Evolutionary conservation across 2,113 vertebrate genomes (phyloP), one percentile per base, ranked within the genome.

Genomic region (Antechinus flavipes): DNA sequence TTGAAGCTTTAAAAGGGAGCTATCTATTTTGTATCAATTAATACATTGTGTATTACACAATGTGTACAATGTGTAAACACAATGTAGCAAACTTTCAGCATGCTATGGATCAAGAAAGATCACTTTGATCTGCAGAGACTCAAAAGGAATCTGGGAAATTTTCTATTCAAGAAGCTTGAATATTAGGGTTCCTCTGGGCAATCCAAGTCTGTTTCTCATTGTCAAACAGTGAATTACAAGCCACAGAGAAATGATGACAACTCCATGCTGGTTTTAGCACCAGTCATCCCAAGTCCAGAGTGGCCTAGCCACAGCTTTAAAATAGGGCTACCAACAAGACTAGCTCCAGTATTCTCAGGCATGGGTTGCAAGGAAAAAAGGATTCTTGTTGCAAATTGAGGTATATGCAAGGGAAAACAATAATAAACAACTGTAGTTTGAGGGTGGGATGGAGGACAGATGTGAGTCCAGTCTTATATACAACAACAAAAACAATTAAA

Each of bases 161-260:
- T 0, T 11, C 94, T 50, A 0, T n/a, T 52, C 53, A 53, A 4
- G 12, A 30, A 52, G 50, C 9, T 22, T 2, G 53, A 47, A 61
- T 1, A 93, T 89, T 89, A 89, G 19, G 53, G n/a, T 50, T n/a
- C 35, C 1, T 5, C 19, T 76, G 68, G 16, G 68, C 68, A 76
- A 76, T 16, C 3, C 68, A 76, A 76, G 16, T 76, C 35, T 76
- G 35, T 76, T 76, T n/a, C 68, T 0, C 11, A 58, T 92, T 96
- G 56, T 94, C 93, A 90, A 52, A 93, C 89, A 54, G 92, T 61
- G 90, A 5, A 94, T 93, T 54, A 12, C n/a, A 90, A 84, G 93
- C 91, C 6, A 0, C 30, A 94, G 93, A 68, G 0, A 8, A 92
- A 47, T 90, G 91, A 96, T 22, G 61, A 91, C 91, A 94, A 91